Base-by-base conservation (phyloP, 2,113 vertebrate genomes). In the Scomber colias region DNA sequence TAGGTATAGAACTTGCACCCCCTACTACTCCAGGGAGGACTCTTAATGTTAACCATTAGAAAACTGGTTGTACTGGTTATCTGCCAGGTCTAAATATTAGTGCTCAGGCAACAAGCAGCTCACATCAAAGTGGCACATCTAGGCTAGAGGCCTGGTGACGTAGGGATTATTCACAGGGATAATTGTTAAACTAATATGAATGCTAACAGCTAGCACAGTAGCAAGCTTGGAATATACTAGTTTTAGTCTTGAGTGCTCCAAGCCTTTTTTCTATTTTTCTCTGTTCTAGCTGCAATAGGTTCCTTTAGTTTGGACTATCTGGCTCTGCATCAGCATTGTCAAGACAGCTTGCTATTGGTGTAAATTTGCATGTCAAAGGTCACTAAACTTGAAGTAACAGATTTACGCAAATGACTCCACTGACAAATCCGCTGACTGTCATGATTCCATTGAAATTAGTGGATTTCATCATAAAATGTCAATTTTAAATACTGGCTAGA, bases 31-130 rank as follows among this genome's bases (percentile, higher is more conserved):
- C 21, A 12, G 16, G 50, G 71, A 49, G 48, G 63, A 19, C 64
- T 72, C 59, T 44, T 55, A 51, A 30, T 54, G 15, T 40, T 50
- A 66, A n/a, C 30, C 48, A 31, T 75, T 44, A 27, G 7, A 60
- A 64, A 71, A 40, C 14, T 30, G 46, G 48, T 19, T 53, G 16
- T 17, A 69, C 8, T 16, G 31, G 48, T 2, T 40, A 72, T 35
- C 4, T 35, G 11, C 16, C 14, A 44, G 10, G 19, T 21, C 54
- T 77, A 51, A 72, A 71, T 19, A 16, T 27, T 44, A 3, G 16
- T 69, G n/a, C 59, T 46, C 9, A 35, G 15, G 51, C 27, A 72
- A 8, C 46, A 11, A 21, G 16, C 15, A 35, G 35, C 6, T 30
- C 53, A 49, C 17, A 45, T 11, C 30, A 40, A 68, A 68, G 59